These are phyloP conservation scores for Calliphora vomitoria DNA, from an alignment of 2,888 invertebrate species.

Conservation along the genomic window DNA sequence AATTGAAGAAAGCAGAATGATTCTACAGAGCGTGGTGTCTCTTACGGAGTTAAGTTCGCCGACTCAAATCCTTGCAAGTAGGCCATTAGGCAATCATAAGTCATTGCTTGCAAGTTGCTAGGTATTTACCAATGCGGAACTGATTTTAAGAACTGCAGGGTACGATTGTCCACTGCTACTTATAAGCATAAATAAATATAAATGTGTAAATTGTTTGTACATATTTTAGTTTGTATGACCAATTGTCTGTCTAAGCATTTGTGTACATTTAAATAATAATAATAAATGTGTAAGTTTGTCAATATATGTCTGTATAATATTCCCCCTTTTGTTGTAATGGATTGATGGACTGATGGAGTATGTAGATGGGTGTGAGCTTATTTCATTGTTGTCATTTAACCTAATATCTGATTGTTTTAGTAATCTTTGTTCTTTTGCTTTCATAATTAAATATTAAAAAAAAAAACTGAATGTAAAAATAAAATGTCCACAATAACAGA, in stretches of 20 bases:
- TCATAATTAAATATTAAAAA: slow-evolving; percentile 4
- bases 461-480: not conserved
- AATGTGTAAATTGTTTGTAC: too few species aligned
- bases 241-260: too few species aligned
- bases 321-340: not conserved
- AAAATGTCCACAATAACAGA: slow-evolving; percentile 8
- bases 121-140: too few species aligned
- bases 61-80: too few species aligned
- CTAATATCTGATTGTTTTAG: slow-evolving; percentile 25
- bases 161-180: not conserved
- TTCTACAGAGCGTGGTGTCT: too few species aligned
- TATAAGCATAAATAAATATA: too few species aligned
- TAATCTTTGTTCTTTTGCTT: slow-evolving; percentile 12
- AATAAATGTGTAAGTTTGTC: not conserved
- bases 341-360: not conserved
- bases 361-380: not conserved
- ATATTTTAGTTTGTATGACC: too few species aligned
- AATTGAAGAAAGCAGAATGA: too few species aligned
- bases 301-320: not conserved
- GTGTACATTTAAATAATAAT: not conserved
- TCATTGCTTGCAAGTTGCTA: too few species aligned
- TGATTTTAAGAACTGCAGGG: too few species aligned
- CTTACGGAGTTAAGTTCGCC: too few species aligned
- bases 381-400: not conserved
- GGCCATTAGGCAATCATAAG: too few species aligned